These are phyloP conservation scores for Fragariocoptes setiger DNA, from an alignment of 1,140 invertebrate genomes.

Conservation along the genomic window DNA sequence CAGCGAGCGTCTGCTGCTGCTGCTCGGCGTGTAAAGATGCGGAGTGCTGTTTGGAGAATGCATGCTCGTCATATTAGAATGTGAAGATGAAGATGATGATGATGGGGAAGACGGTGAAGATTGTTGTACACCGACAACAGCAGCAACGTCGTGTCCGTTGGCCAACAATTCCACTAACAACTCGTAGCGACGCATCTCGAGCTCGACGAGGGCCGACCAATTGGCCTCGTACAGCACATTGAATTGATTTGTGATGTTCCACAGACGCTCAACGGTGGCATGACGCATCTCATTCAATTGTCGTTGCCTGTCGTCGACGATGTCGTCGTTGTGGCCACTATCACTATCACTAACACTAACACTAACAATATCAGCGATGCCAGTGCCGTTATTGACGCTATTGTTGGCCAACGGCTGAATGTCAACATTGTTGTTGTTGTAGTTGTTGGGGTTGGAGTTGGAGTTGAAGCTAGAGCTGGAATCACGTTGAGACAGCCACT, in stretches of 20 bases:
- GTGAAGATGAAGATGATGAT: no score
- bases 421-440: no score
- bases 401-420: no score
- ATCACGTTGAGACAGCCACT: no score
- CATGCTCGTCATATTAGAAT: neutral
- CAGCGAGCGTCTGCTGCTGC: no score
- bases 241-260: constrained; percentile 2
- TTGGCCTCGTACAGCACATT: constrained; percentile 4
- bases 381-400: no score
- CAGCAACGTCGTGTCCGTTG: neutral
- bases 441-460: no score
- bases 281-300: neutral
- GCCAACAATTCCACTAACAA: neutral
- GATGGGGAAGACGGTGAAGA: neutral
- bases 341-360: no score
- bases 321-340: no score
- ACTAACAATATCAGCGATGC: no score
- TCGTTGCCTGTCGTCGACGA: no score
- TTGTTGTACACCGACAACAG: neutral
- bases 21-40: neutral
- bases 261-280: neutral
- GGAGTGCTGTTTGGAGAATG: neutral
- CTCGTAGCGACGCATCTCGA: constrained; percentile 12
- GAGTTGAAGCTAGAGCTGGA: no score
- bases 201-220: neutral